Evolutionary conservation across 2,888 invertebrate genomes (phyloP).

Genomic region (Ormyrus labotus): DNA sequence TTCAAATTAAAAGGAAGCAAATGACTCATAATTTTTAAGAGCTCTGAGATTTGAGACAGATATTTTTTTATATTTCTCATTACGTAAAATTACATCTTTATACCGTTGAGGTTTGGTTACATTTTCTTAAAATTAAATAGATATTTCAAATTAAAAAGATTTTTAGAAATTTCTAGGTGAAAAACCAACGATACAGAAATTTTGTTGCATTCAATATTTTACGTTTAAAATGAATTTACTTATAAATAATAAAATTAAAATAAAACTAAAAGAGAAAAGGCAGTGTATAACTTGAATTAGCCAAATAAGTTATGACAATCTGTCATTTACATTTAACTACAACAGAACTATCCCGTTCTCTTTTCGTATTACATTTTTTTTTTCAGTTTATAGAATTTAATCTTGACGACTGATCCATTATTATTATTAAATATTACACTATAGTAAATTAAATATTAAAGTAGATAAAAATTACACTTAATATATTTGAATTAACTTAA

Average conservation of each 20-base stretch:
- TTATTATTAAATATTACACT: slow-evolving; percentile 34
- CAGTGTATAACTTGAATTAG: slow-evolving; percentile 45
- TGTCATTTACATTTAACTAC: slow-evolving; percentile 46
- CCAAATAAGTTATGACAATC: slow-evolving; percentile 26
- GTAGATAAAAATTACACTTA: not conserved
- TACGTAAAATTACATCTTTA: slow-evolving; percentile 42
- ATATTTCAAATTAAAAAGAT: not conserved
- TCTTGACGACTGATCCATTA: slow-evolving; percentile 42
- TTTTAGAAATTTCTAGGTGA: slow-evolving; percentile 4
- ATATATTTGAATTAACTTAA: slow-evolving; percentile 16
- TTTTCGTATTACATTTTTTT: slow-evolving; percentile 26
- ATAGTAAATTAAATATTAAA: not conserved
- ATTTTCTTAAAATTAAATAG: slow-evolving; percentile 31
- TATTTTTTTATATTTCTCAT: slow-evolving; percentile 29
- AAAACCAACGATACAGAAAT: slow-evolving; percentile 26
- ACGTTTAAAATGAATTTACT: slow-evolving; percentile 27
- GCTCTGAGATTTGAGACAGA: slow-evolving; percentile 22
- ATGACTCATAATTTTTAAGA: slow-evolving; percentile 37
- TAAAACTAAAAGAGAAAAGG: slow-evolving; percentile 35
- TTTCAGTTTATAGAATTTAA: slow-evolving; percentile 22
- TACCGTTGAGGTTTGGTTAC: slow-evolving; percentile 36
- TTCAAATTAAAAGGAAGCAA: slow-evolving; percentile 35
- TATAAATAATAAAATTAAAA: slow-evolving; percentile 32
- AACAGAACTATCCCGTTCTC: slow-evolving; percentile 26
- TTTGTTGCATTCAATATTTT: slow-evolving; percentile 19